Evolutionary conservation across 2,888 invertebrate genomes (phyloP), one percentile per base, ranked within the genome.

Genomic region (Lasioglossum oenotherae): DNA sequence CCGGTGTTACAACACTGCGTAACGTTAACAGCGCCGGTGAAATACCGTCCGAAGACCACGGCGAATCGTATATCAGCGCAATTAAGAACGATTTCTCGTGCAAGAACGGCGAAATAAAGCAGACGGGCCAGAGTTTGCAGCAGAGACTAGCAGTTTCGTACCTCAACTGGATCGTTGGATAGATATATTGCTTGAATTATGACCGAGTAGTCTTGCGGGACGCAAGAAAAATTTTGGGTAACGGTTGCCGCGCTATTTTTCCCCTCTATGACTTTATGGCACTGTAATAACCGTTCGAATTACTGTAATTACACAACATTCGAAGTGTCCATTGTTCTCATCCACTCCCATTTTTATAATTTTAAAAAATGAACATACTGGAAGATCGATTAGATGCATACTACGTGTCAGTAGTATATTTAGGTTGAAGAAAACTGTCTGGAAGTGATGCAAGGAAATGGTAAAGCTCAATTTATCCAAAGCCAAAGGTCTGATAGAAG

Each of bases 51-150:
- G 77, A 74, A 82, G 82, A 84, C 73, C 75, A 84, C 83, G 78
- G 82, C 64, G 89, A 89, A 87, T 90, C 90, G 90, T 90, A 90
- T 86, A 89, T 90, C 91, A 89, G 86, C 73, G 86, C 90, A 90
- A 90, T 90, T 90, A 89, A 90, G 87, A 87, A 53, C 84, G 86
- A 87, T 86, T 86, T 81, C 87, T 86, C 84, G 79, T 76, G 84
- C 82, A 90, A 81, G 84, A 84, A 80, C 74, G 60, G 73, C 80
- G 79, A 87, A 85, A 90, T 81, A 81, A 90, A 81, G 67, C 35
- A 49, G 71, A 78, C 44, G 74, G 79, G 72, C 78, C 78, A 77
- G 80, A n/a, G 74, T 67, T 72, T 78, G 67, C 60, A 35, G 27
- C 60, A 19, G 67, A 46, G 78, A 71, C 60, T 82, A 72, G 53